A percentile compares a stretch with the other conserved stretches of the same genome.
These are phyloP conservation scores for Nibea albiflora DNA, from an alignment of 2,113 vertebrate species.

Conservation along the genomic window DNA sequence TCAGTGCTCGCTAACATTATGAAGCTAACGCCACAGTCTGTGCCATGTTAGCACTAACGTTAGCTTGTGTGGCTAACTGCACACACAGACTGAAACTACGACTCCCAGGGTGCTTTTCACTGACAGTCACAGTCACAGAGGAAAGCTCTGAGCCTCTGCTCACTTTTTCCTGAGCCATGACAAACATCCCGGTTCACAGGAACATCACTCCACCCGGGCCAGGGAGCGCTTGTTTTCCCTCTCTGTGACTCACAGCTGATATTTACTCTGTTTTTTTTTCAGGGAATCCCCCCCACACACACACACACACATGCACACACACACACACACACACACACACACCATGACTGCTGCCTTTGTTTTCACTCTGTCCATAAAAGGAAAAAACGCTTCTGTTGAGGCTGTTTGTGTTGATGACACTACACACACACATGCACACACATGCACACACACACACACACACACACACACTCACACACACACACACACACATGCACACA, in stretches of 20 bases:
- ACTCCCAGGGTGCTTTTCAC: not conserved
- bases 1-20: too few species aligned
- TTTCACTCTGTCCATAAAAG: constrained; percentile 51
- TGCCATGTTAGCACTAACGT: too few species aligned
- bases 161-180: constrained; percentile 37
- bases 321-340: constrained; percentile 4
- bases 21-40: too few species aligned
- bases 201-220: not conserved
- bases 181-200: not conserved
- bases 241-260: constrained; percentile 64
- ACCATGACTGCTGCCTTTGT: constrained; percentile 42
- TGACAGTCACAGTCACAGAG: not conserved
- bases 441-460: too few species aligned
- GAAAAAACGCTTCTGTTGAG: constrained; percentile 33
- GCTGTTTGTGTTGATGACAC: not conserved
- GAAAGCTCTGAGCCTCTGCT: not conserved
- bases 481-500: too few species aligned
- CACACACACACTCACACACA: too few species aligned
- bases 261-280: constrained; percentile 60
- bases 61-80: too few species aligned
- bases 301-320: constrained; percentile 12
- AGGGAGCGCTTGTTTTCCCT: constrained; percentile 51
- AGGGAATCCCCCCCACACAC: constrained; percentile 47
- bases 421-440: not conserved
- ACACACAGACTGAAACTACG: not conserved